Conservation (phyloP, 2,797 vertebrate species). For the Mycteria americana region DNA sequence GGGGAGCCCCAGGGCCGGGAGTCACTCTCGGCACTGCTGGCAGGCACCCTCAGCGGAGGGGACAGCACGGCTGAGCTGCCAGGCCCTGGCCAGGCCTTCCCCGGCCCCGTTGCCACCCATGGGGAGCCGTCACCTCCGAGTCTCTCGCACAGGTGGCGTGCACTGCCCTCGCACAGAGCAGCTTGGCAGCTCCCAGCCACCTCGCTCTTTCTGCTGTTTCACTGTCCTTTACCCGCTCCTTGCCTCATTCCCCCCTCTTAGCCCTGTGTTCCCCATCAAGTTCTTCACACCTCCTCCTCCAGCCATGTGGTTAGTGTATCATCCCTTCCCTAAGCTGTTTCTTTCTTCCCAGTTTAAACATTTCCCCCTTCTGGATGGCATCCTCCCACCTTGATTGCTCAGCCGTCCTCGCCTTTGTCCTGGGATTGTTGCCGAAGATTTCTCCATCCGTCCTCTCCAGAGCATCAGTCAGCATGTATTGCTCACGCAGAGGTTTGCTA, state of each 20-base stretch:
- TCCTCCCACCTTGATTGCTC: neutral
- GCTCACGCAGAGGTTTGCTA: neutral
- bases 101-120: fast-evolving
- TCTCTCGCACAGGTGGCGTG: fast-evolving
- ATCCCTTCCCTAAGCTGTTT: neutral
- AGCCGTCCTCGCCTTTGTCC: neutral
- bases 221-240: neutral
- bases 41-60: neutral
- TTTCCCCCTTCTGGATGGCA: neutral
- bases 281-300: conserved; percentile 15
- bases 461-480: neutral
- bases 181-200: neutral
- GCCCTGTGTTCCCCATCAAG: neutral
- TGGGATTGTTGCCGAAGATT: neutral
- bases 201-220: neutral
- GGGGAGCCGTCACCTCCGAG: neutral
- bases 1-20: neutral
- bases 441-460: neutral
- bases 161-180: too few species aligned
- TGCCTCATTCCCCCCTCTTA: neutral
- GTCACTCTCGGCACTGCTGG: neutral
- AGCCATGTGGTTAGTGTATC: neutral
- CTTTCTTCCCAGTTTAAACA: neutral
- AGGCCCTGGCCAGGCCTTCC: neutral
- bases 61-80: neutral